phyloP scores from a whole-genome alignment of 2,113 vertebrate species.

The Arvicanthis niloticus region DNA sequence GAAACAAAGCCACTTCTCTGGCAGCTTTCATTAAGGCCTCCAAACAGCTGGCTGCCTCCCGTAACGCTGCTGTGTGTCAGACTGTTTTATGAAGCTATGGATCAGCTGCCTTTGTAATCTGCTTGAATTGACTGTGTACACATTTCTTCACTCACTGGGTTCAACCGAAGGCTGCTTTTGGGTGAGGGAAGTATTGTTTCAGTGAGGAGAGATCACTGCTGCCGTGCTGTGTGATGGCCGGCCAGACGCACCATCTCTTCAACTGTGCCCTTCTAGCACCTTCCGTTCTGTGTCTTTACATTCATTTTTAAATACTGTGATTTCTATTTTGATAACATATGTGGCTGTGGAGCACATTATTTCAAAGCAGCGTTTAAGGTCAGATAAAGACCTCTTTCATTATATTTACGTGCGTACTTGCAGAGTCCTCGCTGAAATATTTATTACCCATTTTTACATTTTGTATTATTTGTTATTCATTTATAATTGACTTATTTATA shows the following conservation, averaged over 20 bases:
- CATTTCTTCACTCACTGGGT: constrained; percentile 46
- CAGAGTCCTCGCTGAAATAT: background rate
- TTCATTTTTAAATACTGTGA: constrained; percentile 50
- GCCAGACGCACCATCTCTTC: background rate
- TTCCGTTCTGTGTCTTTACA: constrained; percentile 4
- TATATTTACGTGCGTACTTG: background rate
- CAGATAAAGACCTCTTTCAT: background rate
- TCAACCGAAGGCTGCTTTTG: constrained; percentile 46
- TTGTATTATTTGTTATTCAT: background rate
- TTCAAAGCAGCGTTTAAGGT: constrained; percentile 27
- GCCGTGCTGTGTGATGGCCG: background rate
- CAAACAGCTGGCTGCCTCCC: constrained; percentile 60
- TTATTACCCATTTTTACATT: too few relatives aligned
- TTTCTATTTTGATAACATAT: constrained; percentile 20
- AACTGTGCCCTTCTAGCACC: background rate
- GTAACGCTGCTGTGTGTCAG: constrained; percentile 9
- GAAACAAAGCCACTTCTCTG: constrained; percentile 64
- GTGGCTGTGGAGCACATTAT: background rate
- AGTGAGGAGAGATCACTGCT: constrained; percentile 3
- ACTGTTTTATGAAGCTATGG: constrained; percentile 55
- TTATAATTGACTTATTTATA: background rate
- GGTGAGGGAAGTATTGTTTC: constrained; percentile 36
- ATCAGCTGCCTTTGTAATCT: constrained; percentile 61
- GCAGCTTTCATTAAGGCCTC: constrained; percentile 61
- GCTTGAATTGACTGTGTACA: constrained; percentile 54